These are phyloP conservation scores for Lindbergichthys nudifrons DNA, from an alignment of 2,797 vertebrate species.

Conservation along the genomic window DNA sequence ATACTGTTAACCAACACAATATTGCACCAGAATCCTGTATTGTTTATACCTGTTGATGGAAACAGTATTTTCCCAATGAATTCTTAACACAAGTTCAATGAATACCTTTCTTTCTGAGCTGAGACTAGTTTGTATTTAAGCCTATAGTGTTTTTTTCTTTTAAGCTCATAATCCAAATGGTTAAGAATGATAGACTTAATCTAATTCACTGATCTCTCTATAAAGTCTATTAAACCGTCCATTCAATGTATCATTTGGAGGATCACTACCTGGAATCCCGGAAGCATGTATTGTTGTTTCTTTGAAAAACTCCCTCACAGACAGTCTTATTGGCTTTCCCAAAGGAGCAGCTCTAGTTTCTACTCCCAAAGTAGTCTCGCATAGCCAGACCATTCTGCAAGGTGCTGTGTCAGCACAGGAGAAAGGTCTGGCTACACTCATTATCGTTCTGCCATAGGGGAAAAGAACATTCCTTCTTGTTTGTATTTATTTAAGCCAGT, in stretches of 20 bases:
- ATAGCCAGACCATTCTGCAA: not conserved
- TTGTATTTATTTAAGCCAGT: not conserved
- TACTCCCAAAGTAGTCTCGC: not conserved
- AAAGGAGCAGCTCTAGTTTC: conserved; percentile 46
- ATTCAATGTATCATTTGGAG: conserved; percentile 17
- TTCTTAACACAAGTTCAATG: not conserved
- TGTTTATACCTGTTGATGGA: too few relatives aligned
- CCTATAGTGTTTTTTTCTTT: not conserved
- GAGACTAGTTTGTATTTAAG: not conserved
- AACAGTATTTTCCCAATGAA: too few relatives aligned
- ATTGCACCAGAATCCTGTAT: too few relatives aligned
- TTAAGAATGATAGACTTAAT: conserved; percentile 1
- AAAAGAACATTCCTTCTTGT: not conserved
- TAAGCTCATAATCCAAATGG: conserved; percentile 6
- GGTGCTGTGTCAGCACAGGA: not conserved
- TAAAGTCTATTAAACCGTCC: conserved; percentile 9
- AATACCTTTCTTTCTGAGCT: not conserved
- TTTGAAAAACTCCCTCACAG: conserved; percentile 22
- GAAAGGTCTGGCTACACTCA: not conserved
- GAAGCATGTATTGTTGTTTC: not conserved
- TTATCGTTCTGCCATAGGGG: not conserved
- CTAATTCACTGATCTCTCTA: not conserved
- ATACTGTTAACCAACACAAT: too few relatives aligned
- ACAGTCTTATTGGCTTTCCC: conserved; percentile 24
- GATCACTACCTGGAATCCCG: not conserved